A percentile compares a stretch with the other conserved stretches of the same genome.
phyloP scores from a whole-genome alignment of 1,140 invertebrate genomes.

The Bathynomus jamesi region DNA sequence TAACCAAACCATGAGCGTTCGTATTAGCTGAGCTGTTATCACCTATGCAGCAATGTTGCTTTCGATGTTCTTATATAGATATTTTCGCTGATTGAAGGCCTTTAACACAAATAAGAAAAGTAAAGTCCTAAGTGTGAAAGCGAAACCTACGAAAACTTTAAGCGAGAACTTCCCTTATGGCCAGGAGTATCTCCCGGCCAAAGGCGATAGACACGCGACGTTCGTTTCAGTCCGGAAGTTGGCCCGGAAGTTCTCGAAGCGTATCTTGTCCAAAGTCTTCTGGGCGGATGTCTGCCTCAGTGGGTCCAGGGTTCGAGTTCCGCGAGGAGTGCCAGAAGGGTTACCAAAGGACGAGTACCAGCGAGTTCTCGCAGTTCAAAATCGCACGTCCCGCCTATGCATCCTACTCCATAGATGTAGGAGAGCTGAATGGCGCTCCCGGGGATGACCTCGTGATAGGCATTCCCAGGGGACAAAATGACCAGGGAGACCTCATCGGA shows the following conservation, averaged over 20 bases:
- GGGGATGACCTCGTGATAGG: slow-evolving; percentile 5
- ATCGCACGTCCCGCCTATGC: slow-evolving; percentile 5
- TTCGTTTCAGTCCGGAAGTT: neutral
- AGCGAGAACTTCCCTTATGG: too few species aligned
- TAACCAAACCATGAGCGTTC: too few species aligned
- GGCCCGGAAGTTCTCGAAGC: neutral
- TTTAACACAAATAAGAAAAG: too few species aligned
- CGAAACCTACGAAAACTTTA: too few species aligned
- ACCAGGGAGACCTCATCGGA: slow-evolving; percentile 15
- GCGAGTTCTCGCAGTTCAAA: neutral
- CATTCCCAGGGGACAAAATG: slow-evolving; percentile 4
- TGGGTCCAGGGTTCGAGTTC: neutral
- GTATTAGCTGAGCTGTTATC: too few species aligned
- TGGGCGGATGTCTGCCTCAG: neutral
- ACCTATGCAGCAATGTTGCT: too few species aligned
- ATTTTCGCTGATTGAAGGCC: too few species aligned
- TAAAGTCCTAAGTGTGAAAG: too few species aligned
- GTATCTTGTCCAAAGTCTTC: neutral
- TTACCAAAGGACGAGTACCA: neutral
- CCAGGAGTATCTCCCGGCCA: too few species aligned
- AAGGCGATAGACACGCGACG: neutral
- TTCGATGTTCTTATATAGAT: too few species aligned
- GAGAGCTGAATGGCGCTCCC: slow-evolving; percentile 1
- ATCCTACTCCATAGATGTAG: slow-evolving; percentile 7
- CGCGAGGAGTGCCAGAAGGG: neutral